Base-by-base conservation (phyloP, 1,140 invertebrate genomes). In the Drosophila seguyi region DNA sequence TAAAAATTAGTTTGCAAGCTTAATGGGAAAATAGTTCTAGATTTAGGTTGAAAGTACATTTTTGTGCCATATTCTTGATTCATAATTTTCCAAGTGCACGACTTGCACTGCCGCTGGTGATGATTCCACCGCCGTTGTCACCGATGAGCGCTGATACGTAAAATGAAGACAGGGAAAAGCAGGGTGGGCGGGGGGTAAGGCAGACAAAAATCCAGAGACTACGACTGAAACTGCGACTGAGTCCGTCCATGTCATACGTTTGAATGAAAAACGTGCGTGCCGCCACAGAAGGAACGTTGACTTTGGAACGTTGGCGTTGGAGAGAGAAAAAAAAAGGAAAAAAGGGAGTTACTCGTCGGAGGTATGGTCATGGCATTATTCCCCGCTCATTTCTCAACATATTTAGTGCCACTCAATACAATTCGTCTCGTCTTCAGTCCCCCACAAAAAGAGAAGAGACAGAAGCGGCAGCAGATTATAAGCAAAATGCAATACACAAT, bases 231-330 rank as follows among this genome's bases (percentile, higher is more conserved):
- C 63, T 56, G 72, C 81, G 59, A 62, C 63, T 65, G 71, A 81
- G 86, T 82, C 86, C 75, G 52, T 81, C 55, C 79, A 79, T 81
- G 65, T 79, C 71, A 79, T 82, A 67, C 75, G 82, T 91, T 87
- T 91, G 88, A 85, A 90, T 91, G 75, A 77, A 83, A 85, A 78
- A 90, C 86, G 86, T 92, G 91, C 90, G 90, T 92, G 90, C 90
- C 84, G 87, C 90, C 82, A 91, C 86, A 91, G 90, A 91, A 91
- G 90, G 90, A 91, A 78, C 85, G 77, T 81, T 91, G 90, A 91
- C 90, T 91, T 91, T 91, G 77, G 68, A 81, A 69, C 62, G 71
- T 76, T 65, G 71, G 72, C 72, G 72, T 75, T 59, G 56, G 44
- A 39, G 39, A 16, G 16, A 25, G 18, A 38, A 18, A 16, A 25